Base-by-base conservation (phyloP, 2,888 invertebrate genomes). In the Dasysyrphus tricinctus region DNA sequence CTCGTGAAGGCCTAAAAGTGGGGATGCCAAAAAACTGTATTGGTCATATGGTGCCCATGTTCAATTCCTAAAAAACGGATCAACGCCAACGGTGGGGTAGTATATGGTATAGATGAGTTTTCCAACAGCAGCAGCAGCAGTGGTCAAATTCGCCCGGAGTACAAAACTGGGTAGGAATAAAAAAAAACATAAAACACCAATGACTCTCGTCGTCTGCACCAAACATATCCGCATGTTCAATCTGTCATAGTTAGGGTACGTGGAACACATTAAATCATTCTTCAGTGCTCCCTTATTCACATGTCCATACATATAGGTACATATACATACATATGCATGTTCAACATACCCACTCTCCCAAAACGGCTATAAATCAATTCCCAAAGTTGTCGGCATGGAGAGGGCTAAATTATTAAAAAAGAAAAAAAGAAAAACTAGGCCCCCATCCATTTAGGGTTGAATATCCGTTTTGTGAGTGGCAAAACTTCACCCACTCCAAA, bases 261-360 rank as follows among this genome's bases (percentile, higher is more conserved):
- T 82, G 74, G 61, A 86, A 75, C 65, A 78, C 82, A 80, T 86
- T 86, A 86, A 86, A 86, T 86, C 86, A 86, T 86, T 78, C 78
- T 39, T 14, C 69, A 39, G 37, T 19, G 16, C 37, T 56, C 42
- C 57, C 32, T 16, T n/a, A n/a, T n/a, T 49, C 69, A 42, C 39
- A 16, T 29, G 8, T 34, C 29, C 65, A 6, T 12, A 39, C 47
- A 24, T 14, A n/a, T 14, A n/a, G 54, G 57, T 61, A 49, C 56
- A 42, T 32, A 24, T 9, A 2, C 4, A 12, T 11, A 24, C 24
- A 42, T 7, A 47, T n/a, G n/a, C 39, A 69, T 61, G 47, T 67
- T 37, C 74, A 1, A 42, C 37, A 29, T 29, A 51, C 59, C 61
- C 12, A 75, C 78, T 65, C 63, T 61, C 77, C 78, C 70, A 70